Percentiles rank a stretch among this genome's conserved stretches.
These are phyloP conservation scores for Heterodera filipjevi DNA, from an alignment of 2,888 invertebrate genomes.

Conservation along the genomic window DNA sequence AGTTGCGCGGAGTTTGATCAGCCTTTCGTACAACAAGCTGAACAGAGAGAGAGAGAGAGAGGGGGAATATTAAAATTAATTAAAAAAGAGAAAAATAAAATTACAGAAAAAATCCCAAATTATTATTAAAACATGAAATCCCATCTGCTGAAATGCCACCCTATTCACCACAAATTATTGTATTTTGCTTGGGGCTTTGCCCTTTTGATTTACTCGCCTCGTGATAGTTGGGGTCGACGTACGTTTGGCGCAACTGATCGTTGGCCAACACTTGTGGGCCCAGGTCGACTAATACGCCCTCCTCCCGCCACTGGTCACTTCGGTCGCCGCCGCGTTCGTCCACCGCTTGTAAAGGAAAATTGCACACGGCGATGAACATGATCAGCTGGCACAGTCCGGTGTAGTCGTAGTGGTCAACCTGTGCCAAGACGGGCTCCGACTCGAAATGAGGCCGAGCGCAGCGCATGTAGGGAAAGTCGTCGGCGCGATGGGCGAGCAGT, in stretches of 20 bases:
- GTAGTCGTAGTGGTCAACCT: neutral
- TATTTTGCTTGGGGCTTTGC: too few relatives aligned
- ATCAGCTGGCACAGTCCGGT: neutral
- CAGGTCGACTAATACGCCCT: neutral
- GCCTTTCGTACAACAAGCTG: slow-evolving; percentile 38
- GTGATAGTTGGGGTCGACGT: neutral
- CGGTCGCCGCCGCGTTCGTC: too few relatives aligned
- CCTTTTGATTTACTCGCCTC: neutral
- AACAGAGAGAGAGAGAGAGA: neutral
- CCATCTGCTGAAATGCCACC: too few relatives aligned
- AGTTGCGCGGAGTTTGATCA: slow-evolving; percentile 34
- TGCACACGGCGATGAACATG: neutral
- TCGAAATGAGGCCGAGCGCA: neutral
- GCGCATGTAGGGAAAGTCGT: neutral
- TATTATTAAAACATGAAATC: too few relatives aligned
- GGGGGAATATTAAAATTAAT: too few relatives aligned
- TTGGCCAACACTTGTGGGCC: neutral
- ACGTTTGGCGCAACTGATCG: neutral
- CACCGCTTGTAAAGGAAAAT: neutral
- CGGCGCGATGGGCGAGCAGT: neutral
- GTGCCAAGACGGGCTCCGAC: neutral
- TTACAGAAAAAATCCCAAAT: neutral
- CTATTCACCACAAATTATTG: too few relatives aligned
- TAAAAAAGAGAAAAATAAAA: neutral
- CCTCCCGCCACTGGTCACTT: neutral